Base-by-base conservation (phyloP, 2,888 invertebrate species). In the Cancer borealis region DNA sequence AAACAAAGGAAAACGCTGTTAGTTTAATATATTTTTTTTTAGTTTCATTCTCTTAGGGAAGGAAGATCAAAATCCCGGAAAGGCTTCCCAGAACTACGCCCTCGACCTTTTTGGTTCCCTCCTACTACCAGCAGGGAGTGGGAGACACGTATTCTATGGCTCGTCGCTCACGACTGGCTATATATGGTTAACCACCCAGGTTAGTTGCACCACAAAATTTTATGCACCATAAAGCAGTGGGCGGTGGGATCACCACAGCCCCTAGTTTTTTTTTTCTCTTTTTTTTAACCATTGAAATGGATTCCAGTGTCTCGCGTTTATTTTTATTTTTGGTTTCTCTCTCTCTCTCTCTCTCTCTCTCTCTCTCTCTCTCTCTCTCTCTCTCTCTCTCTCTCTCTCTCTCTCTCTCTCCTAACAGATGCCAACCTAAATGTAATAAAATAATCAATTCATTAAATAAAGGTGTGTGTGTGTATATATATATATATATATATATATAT, bases 181-280 rank as follows among this genome's bases (percentile, higher is more conserved):
- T 60, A 60, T 60, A 60, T 60, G 60, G 60, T 60, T 60, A 60
- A 60, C 60, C 60, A 60, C 60, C 60, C 60, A 60, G 60, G 60
- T 60, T 60, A 60, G 60, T 60, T 21, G 60, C 60, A 60, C 60
- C 60, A 60, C 60, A 60, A 60, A 60, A 60, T 60, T 60, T 60
- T 60, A 60, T 60, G 60, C 60, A 21, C 60, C 60, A 60, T 60
- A 60, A 60, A 60, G 60, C 60, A 60, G 21, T 60, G 60, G 21
- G 60, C 21, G 60, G 60, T 60, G 5, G 21, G 60, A 4, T 60
- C 21, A 17, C 60, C 60, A 60, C 21, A 4, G 21, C 60, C 21
- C 60, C 3, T 12, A 3, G 12, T 60, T 60, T 21, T 60, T 60
- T 17, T 60, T 21, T 60, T 60, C 5, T 60, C 21, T 60, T 17